Base-by-base conservation (phyloP, 2,113 vertebrate genomes). In the Boleophthalmus pectinirostris region DNA sequence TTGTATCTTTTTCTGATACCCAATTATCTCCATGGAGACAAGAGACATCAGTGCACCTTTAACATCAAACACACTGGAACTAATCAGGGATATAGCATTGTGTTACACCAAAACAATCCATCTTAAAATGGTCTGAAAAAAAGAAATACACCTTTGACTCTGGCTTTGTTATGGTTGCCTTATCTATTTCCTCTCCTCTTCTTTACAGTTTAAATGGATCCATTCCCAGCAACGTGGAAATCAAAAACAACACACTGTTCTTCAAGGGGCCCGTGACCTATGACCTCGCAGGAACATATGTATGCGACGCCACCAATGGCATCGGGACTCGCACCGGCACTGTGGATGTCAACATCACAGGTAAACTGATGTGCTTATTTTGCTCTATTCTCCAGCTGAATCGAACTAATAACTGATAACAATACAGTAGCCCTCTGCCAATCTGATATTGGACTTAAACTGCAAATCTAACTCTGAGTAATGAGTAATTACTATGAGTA, bases 301-400 rank as follows among this genome's bases (percentile, higher is more conserved):
- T 99, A 79, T 99, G 98, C 0, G 95, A 98, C 60, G 98, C 98
- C 18, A 96, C 95, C 87, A 99, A 99, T 4, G 86, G 94, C 87
- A 96, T 99, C 7, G 97, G 98, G 18, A 98, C 95, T 0, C 96
- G 96, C 51, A 96, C 96, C 0, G 97, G 96, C 79, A 85, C 93
- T 73, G 97, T 99, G 89, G 97, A 99, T 45, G 97, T 99, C 89
- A 98, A 98, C 89, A 94, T 99, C 85, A 98, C 97, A 91, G 98
- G 98, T 99, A 96, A 90, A 95, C 74, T 0, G 33, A 21, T 0
- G 13, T 61, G 15, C 61, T 64, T 14, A 25, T 25, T 25, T n/a
- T 60, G 24, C 18, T 21, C 29, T 6, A 70, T 45, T 25, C 23
- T 12, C 29, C 18, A 14, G 47, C 45, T 80, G 49, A 18, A 20